A percentile compares a stretch with the other conserved stretches of the same genome.
These are phyloP conservation scores for Ptychodera flava DNA, from an alignment of 35 echinoderm and acorn worm genomes.

Conservation along the genomic window DNA sequence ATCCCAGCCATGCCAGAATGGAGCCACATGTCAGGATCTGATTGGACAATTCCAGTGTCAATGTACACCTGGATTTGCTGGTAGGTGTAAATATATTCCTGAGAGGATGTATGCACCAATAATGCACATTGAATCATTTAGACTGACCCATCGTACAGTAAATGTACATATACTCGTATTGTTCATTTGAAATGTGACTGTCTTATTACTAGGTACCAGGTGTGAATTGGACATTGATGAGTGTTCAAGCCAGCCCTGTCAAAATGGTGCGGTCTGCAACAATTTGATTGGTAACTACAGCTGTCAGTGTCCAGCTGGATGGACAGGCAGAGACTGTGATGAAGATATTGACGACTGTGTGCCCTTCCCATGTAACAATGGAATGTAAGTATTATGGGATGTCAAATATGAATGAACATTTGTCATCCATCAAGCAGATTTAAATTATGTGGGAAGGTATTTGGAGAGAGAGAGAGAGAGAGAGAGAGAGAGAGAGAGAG, in stretches of 20 bases:
- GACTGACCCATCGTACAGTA: too few species aligned
- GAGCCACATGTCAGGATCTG: conserved; percentile 45
- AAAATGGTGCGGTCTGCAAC: conserved; percentile 21
- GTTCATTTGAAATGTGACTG: too few species aligned
- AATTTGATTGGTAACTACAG: conserved; percentile 26
- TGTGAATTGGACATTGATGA: conserved; percentile 60
- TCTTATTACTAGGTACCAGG: conserved; percentile 16
- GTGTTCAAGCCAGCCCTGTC: conserved; percentile 43
- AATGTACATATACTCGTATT: too few species aligned
- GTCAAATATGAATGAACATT: neutral
- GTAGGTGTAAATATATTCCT: too few species aligned
- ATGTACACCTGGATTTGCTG: conserved; percentile 46
- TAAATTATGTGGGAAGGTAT: neutral
- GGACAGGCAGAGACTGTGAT: conserved; percentile 29
- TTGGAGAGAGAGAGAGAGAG: too few species aligned
- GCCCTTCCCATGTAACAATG: conserved; percentile 57
- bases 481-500: too few species aligned
- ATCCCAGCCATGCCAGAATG: conserved; percentile 48
- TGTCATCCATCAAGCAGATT: neutral
- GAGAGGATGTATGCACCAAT: too few species aligned
- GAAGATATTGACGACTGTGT: conserved; percentile 26
- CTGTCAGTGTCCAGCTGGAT: conserved; percentile 39
- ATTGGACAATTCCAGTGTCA: conserved; percentile 37
- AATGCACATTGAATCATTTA: too few species aligned
- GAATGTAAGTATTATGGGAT: conserved; percentile 10